Base-by-base conservation (phyloP, 2,797 vertebrate genomes). In the Acridotheres tristis region DNA sequence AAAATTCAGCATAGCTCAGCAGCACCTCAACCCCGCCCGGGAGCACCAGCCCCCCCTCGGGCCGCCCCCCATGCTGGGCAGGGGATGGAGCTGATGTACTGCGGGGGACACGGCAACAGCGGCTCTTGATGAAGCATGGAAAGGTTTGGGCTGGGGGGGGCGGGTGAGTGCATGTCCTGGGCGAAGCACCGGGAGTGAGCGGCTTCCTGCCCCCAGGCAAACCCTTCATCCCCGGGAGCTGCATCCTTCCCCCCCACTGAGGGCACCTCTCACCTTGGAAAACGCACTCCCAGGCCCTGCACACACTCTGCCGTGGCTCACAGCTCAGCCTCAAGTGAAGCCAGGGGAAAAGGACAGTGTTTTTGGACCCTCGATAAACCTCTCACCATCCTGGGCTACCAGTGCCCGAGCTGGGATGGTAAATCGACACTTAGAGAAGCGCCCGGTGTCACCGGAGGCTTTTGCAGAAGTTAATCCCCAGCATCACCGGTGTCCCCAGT, bases 51-150 rank as follows among this genome's bases (percentile, higher is more conserved):
- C 17, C 57, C 5, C 9, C 34, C 34, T 58, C 6, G 1, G 7
- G 13, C 3, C 2, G 16, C 23, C 16, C 36, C 8, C 43, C 30
- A 5, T 6, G 51, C 54, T 32, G 58, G 45, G 50, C 27, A 53
- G 43, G 36, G 66, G 23, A 10, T 4, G 2, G 34, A 16, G 25
- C 2, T 20, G 25, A 36, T 6, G 38, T 12, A 5, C 15, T 0
- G 4, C 1, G 50, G 16, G 30, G 43, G 10, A 22, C 76, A 14
- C 10, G 2, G 17, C 10, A 6, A 6, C 1, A 16, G 57, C 2
- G 7, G 42, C 51, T 69, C 51, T 20, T 20, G 66, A 34, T 22
- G 32, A 48, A 45, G 38, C 54, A 61, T 2, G 2, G 19, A 47
- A 48, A 50, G 54, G 8, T 55, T 72, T n/a, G 19, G 40, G 19